Evolutionary conservation across 2,113 vertebrate genomes (phyloP).

Genomic region (Phaethornis superciliosus): DNA sequence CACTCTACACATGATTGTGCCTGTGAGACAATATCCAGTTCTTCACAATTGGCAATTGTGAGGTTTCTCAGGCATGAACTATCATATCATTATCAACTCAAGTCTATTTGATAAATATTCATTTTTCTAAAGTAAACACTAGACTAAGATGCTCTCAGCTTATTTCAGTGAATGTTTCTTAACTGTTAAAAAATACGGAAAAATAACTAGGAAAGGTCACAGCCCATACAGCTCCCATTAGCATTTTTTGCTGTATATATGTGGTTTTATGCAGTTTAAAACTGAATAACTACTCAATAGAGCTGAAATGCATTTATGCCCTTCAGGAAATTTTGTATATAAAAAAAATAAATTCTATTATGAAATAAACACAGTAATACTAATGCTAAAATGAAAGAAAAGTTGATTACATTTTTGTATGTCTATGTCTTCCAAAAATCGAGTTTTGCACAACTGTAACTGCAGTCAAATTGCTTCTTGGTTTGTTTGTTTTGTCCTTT

Average conservation of each 20-base stretch:
- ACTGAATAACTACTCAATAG: slow-evolving; percentile 47
- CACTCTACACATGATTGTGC: background rate
- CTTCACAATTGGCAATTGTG: slow-evolving; percentile 1
- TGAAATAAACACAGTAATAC: background rate
- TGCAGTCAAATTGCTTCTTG: background rate
- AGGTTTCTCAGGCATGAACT: slow-evolving; percentile 75
- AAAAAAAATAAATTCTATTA: slow-evolving; percentile 70
- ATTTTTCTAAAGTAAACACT: slow-evolving; percentile 31
- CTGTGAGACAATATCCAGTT: slow-evolving; percentile 44
- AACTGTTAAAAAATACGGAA: slow-evolving; percentile 35
- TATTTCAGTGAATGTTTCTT: background rate
- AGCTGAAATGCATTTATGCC: slow-evolving; percentile 50
- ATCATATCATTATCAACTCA: slow-evolving; percentile 69
- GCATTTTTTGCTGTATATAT: slow-evolving; percentile 49
- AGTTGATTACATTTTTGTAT: background rate
- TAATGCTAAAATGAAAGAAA: background rate
- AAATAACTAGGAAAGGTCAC: slow-evolving; percentile 56
- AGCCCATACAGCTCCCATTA: background rate
- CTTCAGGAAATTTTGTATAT: slow-evolving; percentile 64
- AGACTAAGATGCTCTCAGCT: background rate
- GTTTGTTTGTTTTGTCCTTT: background rate
- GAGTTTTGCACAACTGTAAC: background rate
- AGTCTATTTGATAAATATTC: slow-evolving; percentile 52
- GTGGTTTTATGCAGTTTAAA: slow-evolving; percentile 63
- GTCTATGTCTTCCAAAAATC: background rate